A percentile compares a stretch with the other conserved stretches of the same genome.
Conservation (phyloP, 2,888 invertebrate genomes). For the Cynaeus angustus region DNA sequence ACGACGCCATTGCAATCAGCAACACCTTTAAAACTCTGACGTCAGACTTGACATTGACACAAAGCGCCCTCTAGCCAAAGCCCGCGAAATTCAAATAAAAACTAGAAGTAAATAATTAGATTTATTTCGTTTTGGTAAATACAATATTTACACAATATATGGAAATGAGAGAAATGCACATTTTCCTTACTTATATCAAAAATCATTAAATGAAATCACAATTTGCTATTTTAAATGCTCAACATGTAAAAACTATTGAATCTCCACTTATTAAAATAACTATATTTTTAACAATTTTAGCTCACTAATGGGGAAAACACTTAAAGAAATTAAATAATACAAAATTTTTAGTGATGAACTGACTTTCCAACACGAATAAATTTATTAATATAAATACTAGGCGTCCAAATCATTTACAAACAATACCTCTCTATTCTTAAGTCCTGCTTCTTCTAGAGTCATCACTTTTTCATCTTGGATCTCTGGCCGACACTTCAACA, state of each 20-base stretch:
- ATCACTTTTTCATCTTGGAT: constrained; percentile 70
- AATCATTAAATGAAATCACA: constrained; percentile 33
- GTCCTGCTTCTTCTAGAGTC: constrained; percentile 84
- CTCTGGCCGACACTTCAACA: constrained; percentile 79
- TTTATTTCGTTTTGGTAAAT: constrained; percentile 37
- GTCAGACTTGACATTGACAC: constrained; percentile 4
- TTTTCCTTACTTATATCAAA: constrained; percentile 38
- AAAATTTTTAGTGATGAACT: constrained; percentile 22
- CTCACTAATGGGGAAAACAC: constrained; percentile 30
- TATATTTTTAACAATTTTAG: constrained; percentile 30
- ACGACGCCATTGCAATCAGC: constrained; percentile 28
- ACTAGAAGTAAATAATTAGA: constrained; percentile 33
- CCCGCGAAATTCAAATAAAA: constrained; percentile 6
- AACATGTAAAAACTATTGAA: constrained; percentile 35
- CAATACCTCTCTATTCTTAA: constrained; percentile 92
- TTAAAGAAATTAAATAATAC: constrained; percentile 28
- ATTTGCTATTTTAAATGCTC: constrained; percentile 43
- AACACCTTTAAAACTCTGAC: constrained; percentile 25
- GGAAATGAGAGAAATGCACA: constrained; percentile 37
- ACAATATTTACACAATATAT: constrained; percentile 44
- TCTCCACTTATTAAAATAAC: constrained; percentile 1
- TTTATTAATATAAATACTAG: constrained; percentile 65
- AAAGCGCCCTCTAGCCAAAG: neutral
- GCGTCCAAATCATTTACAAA: constrained; percentile 96
- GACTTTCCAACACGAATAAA: constrained; percentile 28